These are phyloP conservation scores for Laothoe populi DNA, from an alignment of 2,888 invertebrate genomes.

Conservation along the genomic window DNA sequence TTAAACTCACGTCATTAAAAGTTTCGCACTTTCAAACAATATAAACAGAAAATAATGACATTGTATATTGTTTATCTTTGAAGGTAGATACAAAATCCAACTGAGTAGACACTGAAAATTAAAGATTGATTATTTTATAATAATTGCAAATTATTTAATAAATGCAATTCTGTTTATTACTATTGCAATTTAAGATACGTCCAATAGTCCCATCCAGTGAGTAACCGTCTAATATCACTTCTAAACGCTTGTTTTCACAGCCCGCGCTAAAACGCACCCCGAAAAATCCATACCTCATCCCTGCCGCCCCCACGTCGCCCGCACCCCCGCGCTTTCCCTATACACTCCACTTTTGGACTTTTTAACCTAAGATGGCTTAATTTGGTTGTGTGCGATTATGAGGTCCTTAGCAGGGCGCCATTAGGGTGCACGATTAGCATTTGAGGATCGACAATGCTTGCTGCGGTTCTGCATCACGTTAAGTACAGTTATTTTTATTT, in stretches of 20 bases:
- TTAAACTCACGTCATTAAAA: not conserved
- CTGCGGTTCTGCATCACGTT: constrained; percentile 31
- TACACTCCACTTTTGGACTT: constrained; percentile 70
- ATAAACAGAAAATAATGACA: not conserved
- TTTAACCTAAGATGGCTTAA: constrained; percentile 81
- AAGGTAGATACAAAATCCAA: no score
- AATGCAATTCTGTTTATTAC: no score
- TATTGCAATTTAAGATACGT: no score
- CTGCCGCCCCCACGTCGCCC: constrained; percentile 50
- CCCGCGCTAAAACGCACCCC: constrained; percentile 53
- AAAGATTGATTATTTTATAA: no score
- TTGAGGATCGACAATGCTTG: constrained; percentile 57
- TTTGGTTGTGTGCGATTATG: constrained; percentile 70
- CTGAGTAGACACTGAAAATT: no score
- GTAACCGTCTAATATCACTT: constrained; percentile 44
- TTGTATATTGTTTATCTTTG: no score
- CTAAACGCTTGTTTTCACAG: constrained; percentile 67
- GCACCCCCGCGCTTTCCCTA: constrained; percentile 32
- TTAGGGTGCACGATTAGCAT: constrained; percentile 51
- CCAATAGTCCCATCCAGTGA: constrained; percentile 4
- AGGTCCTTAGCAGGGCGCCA: constrained; percentile 64
- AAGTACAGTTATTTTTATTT: constrained; percentile 1
- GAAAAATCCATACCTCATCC: constrained; percentile 33
- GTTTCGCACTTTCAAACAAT: not conserved
- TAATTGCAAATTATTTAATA: no score